Evolutionary conservation across 2,888 invertebrate genomes (phyloP).

Genomic region (Ophion costatus): DNA sequence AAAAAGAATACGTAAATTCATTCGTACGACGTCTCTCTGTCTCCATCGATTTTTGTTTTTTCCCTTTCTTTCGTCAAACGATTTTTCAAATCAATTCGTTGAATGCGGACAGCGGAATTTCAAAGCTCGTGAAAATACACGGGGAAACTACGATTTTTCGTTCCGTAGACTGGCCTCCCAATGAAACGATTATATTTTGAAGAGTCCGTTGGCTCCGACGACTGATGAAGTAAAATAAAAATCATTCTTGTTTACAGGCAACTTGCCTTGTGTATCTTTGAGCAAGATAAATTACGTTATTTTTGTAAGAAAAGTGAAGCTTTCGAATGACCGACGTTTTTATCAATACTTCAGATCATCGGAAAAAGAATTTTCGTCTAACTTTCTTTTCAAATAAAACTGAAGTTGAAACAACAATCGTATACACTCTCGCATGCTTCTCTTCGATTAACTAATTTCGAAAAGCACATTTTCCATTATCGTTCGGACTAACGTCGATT

Average conservation of each 20-base stretch:
- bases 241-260: no score
- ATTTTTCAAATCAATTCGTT: not conserved
- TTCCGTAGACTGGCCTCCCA: not conserved
- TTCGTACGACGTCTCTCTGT: slow-evolving; percentile 34
- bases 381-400: not conserved
- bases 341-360: not conserved
- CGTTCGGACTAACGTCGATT: not conserved
- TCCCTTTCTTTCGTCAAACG: not conserved
- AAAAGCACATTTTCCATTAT: slow-evolving; percentile 8
- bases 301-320: not conserved
- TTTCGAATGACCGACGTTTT: not conserved
- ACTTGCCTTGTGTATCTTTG: no score
- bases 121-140: not conserved
- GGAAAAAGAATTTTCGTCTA: not conserved
- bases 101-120: not conserved
- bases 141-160: not conserved
- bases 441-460: slow-evolving; percentile 7
- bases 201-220: not conserved
- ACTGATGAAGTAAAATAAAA: not conserved
- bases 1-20: slow-evolving; percentile 32
- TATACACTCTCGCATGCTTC: not conserved
- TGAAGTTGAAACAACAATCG: not conserved
- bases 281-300: not conserved
- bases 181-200: not conserved
- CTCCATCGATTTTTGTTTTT: slow-evolving; percentile 5